Evolutionary conservation across 2,113 vertebrate species (phyloP), one percentile per base, ranked within the genome.

Genomic region (Neofelis nebulosa): DNA sequence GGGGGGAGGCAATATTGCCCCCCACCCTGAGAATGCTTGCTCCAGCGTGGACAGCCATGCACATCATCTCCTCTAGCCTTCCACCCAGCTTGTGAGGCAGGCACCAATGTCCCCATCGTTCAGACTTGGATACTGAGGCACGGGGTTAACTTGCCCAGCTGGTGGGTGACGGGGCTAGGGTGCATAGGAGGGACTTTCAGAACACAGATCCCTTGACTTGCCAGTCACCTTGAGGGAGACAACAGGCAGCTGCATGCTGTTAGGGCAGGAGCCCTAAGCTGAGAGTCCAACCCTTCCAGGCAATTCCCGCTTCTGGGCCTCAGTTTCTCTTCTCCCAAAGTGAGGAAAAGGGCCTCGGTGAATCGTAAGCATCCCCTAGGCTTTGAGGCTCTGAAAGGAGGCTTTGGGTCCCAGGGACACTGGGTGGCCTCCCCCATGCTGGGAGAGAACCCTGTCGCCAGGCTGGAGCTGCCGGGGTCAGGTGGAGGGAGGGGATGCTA

Each of bases 381-480:
- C 52, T 92, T 95, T 3, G 0, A 65, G 50, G 29, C 23, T 81
- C 16, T 80, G 66, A 78, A 71, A 84, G 76, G 55, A 69, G 33
- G 19, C 31, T 74, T 48, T 81, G 76, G 50, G 78, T 38, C 50
- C 13, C 71, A 16, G 12, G 73, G 80, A 81, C 31, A 14, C 48
- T 10, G 19, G 19, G 55, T 48, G 8, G 21, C 38, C 38, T 23
- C 12, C 41, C 38, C 33, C 41, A 3, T 7, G 57, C 93, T 68
- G n/a, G 71, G 48, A 89, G 69, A 68, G 66, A 92, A 45, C 55
- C 89, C 45, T 27, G 33, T 61, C 0, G 3, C 57, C 86, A 61
- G 88, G 50, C 88, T 38, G 85, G 65, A 55, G 79, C 83, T 73
- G 81, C 81, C 14, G 18, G 95, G 91, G 79, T 91, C 95, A 89